Conservation (phyloP, 1,140 invertebrate species). For the Pogonus chalceus region DNA sequence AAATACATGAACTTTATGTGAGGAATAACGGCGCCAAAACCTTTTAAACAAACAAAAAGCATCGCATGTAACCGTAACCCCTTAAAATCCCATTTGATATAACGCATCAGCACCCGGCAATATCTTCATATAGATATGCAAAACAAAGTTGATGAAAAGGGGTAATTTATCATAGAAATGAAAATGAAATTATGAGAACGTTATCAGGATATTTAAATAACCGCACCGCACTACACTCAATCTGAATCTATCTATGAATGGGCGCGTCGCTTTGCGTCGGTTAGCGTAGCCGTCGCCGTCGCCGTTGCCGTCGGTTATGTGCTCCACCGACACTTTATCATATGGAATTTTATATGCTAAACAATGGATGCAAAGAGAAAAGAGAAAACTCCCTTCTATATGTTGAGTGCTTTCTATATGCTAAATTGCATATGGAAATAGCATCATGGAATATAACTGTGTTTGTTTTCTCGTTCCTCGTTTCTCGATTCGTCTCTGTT, state of each 20-base stretch:
- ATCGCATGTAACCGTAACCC: no score
- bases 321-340: background rate
- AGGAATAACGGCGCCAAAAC: no score
- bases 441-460: background rate
- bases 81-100: no score
- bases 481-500: background rate
- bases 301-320: no score
- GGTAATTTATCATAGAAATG: conserved; percentile 14
- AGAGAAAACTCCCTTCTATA: background rate
- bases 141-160: conserved; percentile 13
- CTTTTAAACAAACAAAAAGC: no score
- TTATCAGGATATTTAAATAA: conserved; percentile 14
- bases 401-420: background rate
- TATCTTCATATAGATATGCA: conserved; percentile 13
- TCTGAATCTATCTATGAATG: conserved; percentile 1
- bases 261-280: background rate
- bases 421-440: conserved; percentile 1
- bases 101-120: background rate
- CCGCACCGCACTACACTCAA: conserved; percentile 8
- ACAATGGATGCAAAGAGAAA: background rate
- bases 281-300: no score
- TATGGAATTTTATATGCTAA: background rate
- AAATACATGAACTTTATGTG: no score
- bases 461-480: background rate
- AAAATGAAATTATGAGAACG: conserved; percentile 13